Base-by-base conservation (phyloP, 2,888 invertebrate genomes). In the Pedicia rivosa region DNA sequence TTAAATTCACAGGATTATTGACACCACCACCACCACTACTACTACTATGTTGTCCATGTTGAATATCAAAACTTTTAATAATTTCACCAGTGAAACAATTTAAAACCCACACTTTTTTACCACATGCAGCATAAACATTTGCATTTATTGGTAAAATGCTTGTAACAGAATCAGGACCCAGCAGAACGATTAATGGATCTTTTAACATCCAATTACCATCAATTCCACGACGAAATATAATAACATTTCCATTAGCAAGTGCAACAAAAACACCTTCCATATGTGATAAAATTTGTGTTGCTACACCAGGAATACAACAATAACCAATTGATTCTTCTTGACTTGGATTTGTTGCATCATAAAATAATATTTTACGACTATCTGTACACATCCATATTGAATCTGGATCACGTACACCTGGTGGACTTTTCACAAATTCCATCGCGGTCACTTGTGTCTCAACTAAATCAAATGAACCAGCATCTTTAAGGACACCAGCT, bases 361-460 rank as follows among this genome's bases (percentile, higher is more conserved):
- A 86, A 41, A 88, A 67, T 36, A 87, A 68, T 37, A 88, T 68
- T 52, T 80, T 79, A 50, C 79, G 73, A 48, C 80, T 80, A 47
- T 82, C 82, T 7, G 90, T 90, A 37, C 87, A 90, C 68, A 92
- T 78, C 91, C 92, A 92, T n/a, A 92, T 82, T 34, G 80, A 74
- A 62, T 84, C 83, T 2, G 59, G 38, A 45, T 66, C 66, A 32
- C 19, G 16, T 10, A n/a, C n/a, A 10, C 57, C 55, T 42, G 57
- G 42, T 48, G 65, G 47, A 26, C 84, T 83, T 53, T 82, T 80
- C 5, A 87, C 78, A 51, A 81, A 83, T 54, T 90, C 87, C 68
- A 88, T 74, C 5, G 84, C 75, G 27, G 81, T 80, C 30, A 84
- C 68, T 62, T 77, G 76, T 15, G 80, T 81, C 54, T 84, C 84